These are phyloP conservation scores for Urophycis tenuis DNA, from an alignment of 2,797 vertebrate species.

Conservation along the genomic window DNA sequence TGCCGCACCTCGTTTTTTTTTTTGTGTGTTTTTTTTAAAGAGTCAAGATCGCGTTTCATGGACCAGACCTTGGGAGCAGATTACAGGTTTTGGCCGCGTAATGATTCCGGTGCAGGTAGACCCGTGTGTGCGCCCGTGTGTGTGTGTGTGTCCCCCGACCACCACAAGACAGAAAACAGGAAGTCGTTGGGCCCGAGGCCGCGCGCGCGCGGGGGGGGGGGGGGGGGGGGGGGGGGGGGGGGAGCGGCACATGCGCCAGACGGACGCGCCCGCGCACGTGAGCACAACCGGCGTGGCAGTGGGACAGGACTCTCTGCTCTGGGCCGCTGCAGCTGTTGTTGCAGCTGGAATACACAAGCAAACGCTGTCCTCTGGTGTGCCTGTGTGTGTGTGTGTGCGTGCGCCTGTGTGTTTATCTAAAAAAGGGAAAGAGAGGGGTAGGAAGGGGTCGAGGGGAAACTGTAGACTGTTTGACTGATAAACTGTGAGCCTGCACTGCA, in stretches of 20 bases:
- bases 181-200: conserved; percentile 37
- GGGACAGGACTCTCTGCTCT: conserved; percentile 47
- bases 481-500: background rate
- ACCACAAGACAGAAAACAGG: conserved; percentile 44
- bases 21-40: background rate
- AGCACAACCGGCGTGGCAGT: conserved; percentile 54
- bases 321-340: conserved; percentile 65
- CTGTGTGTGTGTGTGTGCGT: conserved; percentile 23
- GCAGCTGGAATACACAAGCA: conserved; percentile 57
- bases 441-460: background rate
- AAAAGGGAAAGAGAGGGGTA: conserved; percentile 6
- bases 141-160: background rate
- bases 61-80: conserved; percentile 29
- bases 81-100: conserved; percentile 27
- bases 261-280: conserved; percentile 39
- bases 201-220: too few relatives aligned
- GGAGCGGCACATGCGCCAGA: conserved; percentile 35
- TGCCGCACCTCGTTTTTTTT: conserved; percentile 35
- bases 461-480: background rate
- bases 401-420: conserved; percentile 18
- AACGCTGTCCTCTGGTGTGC: background rate
- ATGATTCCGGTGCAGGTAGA: conserved; percentile 39
- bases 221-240: too few relatives aligned
- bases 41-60: conserved; percentile 47
- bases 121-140: conserved; percentile 16